Conservation (phyloP, 2,113 vertebrate genomes). For the Centropus bengalensis region DNA sequence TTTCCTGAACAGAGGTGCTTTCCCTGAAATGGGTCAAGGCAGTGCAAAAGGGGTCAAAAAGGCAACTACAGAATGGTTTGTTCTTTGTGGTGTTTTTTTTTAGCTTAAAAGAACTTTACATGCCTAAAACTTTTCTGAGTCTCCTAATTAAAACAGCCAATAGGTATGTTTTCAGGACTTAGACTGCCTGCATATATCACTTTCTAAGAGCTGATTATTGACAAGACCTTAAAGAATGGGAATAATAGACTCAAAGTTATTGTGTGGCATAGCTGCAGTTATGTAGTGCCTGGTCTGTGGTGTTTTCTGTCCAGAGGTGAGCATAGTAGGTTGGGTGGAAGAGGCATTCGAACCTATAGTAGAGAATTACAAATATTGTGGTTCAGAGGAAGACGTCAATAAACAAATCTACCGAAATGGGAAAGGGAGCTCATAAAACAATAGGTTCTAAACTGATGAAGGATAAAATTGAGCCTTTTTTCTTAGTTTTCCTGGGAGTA, state of each 20-base stretch:
- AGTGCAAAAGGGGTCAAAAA: background rate
- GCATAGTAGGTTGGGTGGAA: background rate
- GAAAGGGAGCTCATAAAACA: background rate
- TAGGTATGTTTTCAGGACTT: background rate
- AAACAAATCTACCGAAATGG: background rate
- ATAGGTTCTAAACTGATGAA: constrained; percentile 42
- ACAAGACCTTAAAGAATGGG: background rate
- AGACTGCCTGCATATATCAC: background rate
- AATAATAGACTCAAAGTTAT: background rate
- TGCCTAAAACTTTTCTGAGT: background rate
- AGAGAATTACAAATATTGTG: background rate
- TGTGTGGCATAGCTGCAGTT: background rate
- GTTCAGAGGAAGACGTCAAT: background rate
- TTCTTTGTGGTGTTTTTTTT: background rate
- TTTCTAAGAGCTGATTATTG: background rate
- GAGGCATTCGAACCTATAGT: background rate
- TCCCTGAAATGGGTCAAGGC: background rate
- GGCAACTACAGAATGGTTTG: background rate
- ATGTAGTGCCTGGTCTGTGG: background rate
- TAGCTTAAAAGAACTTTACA: background rate
- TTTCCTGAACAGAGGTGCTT: background rate
- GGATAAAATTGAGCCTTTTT: constrained; percentile 40
- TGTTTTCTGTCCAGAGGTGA: background rate
- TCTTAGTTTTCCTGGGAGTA: constrained; percentile 26
- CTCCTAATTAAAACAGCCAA: background rate